Evolutionary conservation across 23 tunicate genomes (phyloP).

Genomic region (Corella eumyota): DNA sequence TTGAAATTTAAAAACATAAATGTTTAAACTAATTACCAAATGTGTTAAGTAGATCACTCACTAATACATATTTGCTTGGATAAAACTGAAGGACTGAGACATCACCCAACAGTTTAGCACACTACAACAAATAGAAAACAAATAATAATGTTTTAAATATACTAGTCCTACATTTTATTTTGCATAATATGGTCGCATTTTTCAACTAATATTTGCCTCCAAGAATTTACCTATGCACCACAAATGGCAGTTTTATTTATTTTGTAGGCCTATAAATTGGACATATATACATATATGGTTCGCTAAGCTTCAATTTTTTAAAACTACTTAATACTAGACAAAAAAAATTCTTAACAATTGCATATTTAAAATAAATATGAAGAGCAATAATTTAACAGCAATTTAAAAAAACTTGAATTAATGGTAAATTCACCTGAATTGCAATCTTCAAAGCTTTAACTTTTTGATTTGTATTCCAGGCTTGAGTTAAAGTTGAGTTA

Average conservation of each 20-base stretch:
- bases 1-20: too few species aligned
- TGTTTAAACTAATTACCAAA: conserved; percentile 36
- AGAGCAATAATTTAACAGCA: background rate
- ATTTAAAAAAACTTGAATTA: background rate
- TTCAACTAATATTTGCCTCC: too few species aligned
- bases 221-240: too few species aligned
- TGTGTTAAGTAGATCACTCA: conserved; percentile 52
- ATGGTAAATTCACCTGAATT: conserved; percentile 49
- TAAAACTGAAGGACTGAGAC: conserved; percentile 61
- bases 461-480: conserved; percentile 81
- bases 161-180: too few species aligned
- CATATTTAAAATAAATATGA: background rate
- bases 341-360: background rate
- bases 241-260: too few species aligned
- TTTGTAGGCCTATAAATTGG: too few species aligned
- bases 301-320: too few species aligned
- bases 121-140: conserved; percentile 5
- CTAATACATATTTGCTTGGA: conserved; percentile 84
- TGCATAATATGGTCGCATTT: too few species aligned
- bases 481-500: conserved; percentile 29
- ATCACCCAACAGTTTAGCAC: conserved; percentile 68
- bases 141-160: background rate
- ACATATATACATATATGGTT: too few species aligned
- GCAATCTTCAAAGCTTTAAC: conserved; percentile 86
- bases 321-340: too few species aligned